Conservation (phyloP, 2,797 vertebrate genomes). For the Lepus townsendii region DNA sequence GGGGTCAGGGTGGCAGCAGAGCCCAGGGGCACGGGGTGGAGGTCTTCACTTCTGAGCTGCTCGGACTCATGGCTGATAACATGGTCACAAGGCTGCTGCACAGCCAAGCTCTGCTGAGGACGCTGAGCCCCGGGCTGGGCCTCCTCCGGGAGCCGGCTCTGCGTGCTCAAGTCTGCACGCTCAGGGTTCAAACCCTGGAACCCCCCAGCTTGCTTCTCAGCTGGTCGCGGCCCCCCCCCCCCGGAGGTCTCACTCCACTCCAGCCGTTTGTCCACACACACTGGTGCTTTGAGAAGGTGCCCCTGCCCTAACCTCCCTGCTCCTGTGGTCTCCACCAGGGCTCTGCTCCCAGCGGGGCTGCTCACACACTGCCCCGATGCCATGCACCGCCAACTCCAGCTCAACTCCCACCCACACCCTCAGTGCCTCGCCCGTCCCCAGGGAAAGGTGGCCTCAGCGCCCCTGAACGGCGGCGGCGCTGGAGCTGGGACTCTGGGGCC, state of each 20-base stretch:
- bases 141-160: too few relatives aligned
- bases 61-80: not conserved
- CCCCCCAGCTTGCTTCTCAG: too few relatives aligned
- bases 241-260: not conserved
- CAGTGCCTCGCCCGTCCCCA: not conserved
- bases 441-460: not conserved
- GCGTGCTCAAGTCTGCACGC: too few relatives aligned
- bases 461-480: not conserved
- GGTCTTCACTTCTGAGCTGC: too few relatives aligned
- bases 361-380: too few relatives aligned
- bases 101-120: too few relatives aligned
- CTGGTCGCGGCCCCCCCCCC: not conserved
- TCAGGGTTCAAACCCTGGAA: too few relatives aligned
- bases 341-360: too few relatives aligned
- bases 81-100: not conserved
- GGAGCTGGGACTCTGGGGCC: not conserved
- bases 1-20: not conserved
- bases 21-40: not conserved
- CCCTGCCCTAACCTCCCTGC: not conserved
- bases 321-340: too few relatives aligned
- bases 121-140: too few relatives aligned
- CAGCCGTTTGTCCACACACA: too few relatives aligned
- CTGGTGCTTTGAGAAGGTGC: not conserved
- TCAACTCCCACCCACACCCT: not conserved
- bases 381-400: too few relatives aligned